Percentiles rank a stretch among this genome's conserved stretches.
Conservation (phyloP, 2,888 invertebrate genomes). For the Flabesymbios commensalis region DNA sequence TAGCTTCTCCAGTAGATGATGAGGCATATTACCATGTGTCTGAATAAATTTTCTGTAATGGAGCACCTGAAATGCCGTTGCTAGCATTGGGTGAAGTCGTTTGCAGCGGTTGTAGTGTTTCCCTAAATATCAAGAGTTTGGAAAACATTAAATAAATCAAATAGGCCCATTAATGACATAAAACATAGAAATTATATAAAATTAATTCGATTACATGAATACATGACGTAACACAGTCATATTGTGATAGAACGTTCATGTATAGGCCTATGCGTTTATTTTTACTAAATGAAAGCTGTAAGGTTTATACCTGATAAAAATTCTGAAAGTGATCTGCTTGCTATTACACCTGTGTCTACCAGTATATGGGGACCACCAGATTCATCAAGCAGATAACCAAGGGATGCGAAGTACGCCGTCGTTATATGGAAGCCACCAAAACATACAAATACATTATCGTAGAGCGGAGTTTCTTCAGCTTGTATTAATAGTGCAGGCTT, state of each 20-base stretch:
- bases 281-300: too few relatives aligned
- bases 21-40: neutral
- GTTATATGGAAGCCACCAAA: constrained; percentile 33
- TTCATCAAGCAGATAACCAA: constrained; percentile 33
- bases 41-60: constrained; percentile 26
- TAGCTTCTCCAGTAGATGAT: too few relatives aligned
- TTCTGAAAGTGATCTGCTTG: constrained; percentile 29
- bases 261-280: too few relatives aligned
- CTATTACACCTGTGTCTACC: constrained; percentile 30
- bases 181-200: too few relatives aligned
- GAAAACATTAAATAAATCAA: too few relatives aligned
- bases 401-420: constrained; percentile 30
- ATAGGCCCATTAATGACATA: too few relatives aligned
- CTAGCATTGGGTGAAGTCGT: constrained; percentile 30
- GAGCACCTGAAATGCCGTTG: constrained; percentile 21
- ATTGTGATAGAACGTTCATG: too few relatives aligned
- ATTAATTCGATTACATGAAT: too few relatives aligned
- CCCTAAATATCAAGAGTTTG: too few relatives aligned
- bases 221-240: too few relatives aligned
- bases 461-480: constrained; percentile 2
- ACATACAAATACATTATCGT: constrained; percentile 9
- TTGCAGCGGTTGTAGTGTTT: constrained; percentile 34
- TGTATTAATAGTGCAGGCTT: constrained; percentile 9
- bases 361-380: constrained; percentile 33
- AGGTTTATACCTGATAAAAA: too few relatives aligned